phyloP scores from a whole-genome alignment of 2,888 invertebrate genomes.

The Agrochola lota region DNA sequence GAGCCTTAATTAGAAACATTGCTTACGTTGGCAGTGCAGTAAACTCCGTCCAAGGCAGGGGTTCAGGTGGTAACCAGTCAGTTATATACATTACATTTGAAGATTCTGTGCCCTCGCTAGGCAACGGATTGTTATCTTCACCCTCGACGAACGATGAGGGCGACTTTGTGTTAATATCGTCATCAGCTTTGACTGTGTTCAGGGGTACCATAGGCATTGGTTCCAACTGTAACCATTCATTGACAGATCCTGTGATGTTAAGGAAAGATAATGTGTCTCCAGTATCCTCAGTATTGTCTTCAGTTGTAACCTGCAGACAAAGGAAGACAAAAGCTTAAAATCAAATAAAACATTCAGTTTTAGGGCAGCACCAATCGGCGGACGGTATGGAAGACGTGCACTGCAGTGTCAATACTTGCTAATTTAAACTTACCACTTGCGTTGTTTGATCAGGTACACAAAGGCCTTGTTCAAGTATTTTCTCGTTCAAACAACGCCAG shows the following conservation, averaged over 20 bases:
- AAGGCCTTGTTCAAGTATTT: slow-evolving; percentile 92
- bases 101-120: slow-evolving; percentile 44
- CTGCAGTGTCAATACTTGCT: neutral
- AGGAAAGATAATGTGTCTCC: slow-evolving; percentile 80
- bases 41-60: slow-evolving; percentile 89
- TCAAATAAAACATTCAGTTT: neutral
- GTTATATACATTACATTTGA: slow-evolving; percentile 80
- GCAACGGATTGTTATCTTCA: slow-evolving; percentile 50
- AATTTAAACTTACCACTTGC: slow-evolving; percentile 71
- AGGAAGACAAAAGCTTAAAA: slow-evolving; percentile 6
- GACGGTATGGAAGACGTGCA: neutral
- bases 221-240: slow-evolving; percentile 84
- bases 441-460: slow-evolving; percentile 86
- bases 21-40: slow-evolving; percentile 92
- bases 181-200: slow-evolving; percentile 57
- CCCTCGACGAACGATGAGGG: slow-evolving; percentile 60
- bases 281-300: slow-evolving; percentile 59
- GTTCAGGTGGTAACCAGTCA: slow-evolving; percentile 91
- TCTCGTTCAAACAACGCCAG: slow-evolving; percentile 92
- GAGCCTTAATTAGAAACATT: neutral
- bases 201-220: slow-evolving; percentile 76
- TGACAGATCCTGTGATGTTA: slow-evolving; percentile 81
- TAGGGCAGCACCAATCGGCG: neutral
- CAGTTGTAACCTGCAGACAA: slow-evolving; percentile 40
- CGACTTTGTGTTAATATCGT: slow-evolving; percentile 63